Percentiles rank a stretch among this genome's conserved stretches.
These are phyloP conservation scores for Rhea americana DNA, from an alignment of 2,113 vertebrate genomes.

Conservation along the genomic window DNA sequence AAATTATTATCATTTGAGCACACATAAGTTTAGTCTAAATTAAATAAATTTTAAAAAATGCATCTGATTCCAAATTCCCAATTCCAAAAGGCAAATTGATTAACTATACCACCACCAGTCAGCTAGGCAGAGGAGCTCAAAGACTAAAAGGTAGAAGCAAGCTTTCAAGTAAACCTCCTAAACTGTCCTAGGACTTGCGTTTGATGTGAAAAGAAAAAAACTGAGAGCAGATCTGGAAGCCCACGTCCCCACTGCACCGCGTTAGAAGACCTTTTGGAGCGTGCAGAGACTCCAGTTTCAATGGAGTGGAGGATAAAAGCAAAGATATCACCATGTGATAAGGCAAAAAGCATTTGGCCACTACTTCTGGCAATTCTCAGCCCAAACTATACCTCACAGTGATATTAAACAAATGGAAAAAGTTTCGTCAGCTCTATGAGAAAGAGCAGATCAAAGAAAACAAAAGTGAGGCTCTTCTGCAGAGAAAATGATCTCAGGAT, in stretches of 20 bases:
- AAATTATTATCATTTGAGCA: background rate
- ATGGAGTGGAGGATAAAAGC: background rate
- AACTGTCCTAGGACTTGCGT: background rate
- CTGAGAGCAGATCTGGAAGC: background rate
- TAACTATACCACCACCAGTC: background rate
- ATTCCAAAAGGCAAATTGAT: background rate
- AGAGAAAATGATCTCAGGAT: background rate
- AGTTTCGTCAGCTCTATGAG: background rate
- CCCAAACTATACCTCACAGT: background rate
- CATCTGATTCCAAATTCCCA: background rate
- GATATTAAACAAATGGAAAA: background rate
- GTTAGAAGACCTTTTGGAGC: background rate
- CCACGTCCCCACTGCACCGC: background rate
- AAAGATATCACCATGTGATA: background rate
- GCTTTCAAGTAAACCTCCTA: background rate
- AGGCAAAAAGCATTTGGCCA: background rate
- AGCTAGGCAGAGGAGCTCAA: background rate
- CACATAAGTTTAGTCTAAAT: background rate
- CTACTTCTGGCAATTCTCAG: background rate
- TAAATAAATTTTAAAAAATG: background rate
- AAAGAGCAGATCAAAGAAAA: conserved; percentile 22
- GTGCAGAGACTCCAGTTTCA: background rate
- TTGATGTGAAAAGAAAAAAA: background rate
- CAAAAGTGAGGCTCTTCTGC: background rate
- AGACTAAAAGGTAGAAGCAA: background rate